Evolutionary conservation across 2,888 invertebrate species (phyloP), one percentile per base, ranked within the genome.

Genomic region (Chymomyza procnemis): DNA sequence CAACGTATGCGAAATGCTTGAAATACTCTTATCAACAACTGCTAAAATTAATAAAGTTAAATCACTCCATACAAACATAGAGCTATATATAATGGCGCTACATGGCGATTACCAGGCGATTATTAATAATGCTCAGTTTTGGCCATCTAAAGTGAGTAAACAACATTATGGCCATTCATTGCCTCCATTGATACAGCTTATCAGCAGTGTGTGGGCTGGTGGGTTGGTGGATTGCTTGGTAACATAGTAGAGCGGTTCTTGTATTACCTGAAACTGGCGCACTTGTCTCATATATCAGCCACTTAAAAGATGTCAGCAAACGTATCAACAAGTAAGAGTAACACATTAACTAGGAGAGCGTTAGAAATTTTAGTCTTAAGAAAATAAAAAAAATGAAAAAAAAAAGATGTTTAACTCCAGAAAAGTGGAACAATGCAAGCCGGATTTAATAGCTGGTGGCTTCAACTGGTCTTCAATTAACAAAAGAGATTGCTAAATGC

Each of bases 401-500:
- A 61, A 65, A n/a, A 52, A 52, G 34, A 62, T 66, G 61, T 65
- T 19, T 72, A 76, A 75, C 61, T 70, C 69, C 60, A 30, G 41
- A 66, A 71, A 83, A 85, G 79, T 83, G 85, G 79, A 79, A 75
- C 85, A 78, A 83, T 81, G 75, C 66, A 61, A 85, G 75, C 83
- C 83, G 83, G 83, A 83, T 76, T 83, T 69, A 54, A 54, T 50
- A 4, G 50, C 14, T 19, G 14, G 18, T 50, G 8, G 18, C 19
- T 50, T 9, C 66, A 73, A 74, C 69, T 74, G 74, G 71, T 70
- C 55, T 58, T 50, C 66, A 60, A 63, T 56, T 56, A 63, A 56
- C n/a, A 61, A 61, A 56, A 64, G 58, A 67, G 59, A 8, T 65
- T 54, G 66, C 60, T 63, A 66, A 71, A 50, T 60, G 67, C 47